Evolutionary conservation across 2,888 invertebrate genomes (phyloP), one percentile per base, ranked within the genome.

Genomic region (Parthenolecanium corni): DNA sequence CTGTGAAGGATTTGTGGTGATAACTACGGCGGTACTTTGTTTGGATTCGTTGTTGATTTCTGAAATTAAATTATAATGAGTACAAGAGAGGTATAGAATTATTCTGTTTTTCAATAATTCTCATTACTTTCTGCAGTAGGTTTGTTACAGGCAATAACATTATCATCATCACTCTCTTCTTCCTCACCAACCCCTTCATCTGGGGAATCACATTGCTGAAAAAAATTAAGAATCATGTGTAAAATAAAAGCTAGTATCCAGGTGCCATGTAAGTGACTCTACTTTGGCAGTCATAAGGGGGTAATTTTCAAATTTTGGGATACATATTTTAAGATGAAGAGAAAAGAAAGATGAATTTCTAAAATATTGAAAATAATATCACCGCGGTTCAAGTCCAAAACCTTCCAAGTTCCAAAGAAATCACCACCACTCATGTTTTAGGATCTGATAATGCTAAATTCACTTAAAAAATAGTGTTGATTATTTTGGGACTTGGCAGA

Each of bases 1-100:
- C 42, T 75, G 70, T 1, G 76, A 76, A 56, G 74, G 72, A 66
- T 76, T 76, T 51, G 74, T 73, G 12, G 74, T 71, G 56, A 73
- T 70, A 21, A 73, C 38, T 4, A 47, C 36, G 6, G 58, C 23
- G 4, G 57, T 57, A 25, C 25, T 44, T 12, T 24, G 57, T n/a
- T 38, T 38, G 20, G 3, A 6, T 1, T 31, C 31, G 9, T 31
- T 31, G 9, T 31, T 4, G 31, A 4, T 31, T 9, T 31, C 31
- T 31, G 31, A 31, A 31, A 31, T 9, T 42, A 14, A 14, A 42
- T 42, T n/a, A n/a, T n/a, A 16, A 16, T 42, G n/a, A 42, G 38
- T 42, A 3, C 44, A 18, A 14, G 44, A 18, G 44, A 14, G 44
- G 44, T 16, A 9, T 16, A 42, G 5, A 16, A 42, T 42, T 42